These are phyloP conservation scores for Urophycis tenuis DNA, from an alignment of 2,797 vertebrate genomes.

Conservation along the genomic window DNA sequence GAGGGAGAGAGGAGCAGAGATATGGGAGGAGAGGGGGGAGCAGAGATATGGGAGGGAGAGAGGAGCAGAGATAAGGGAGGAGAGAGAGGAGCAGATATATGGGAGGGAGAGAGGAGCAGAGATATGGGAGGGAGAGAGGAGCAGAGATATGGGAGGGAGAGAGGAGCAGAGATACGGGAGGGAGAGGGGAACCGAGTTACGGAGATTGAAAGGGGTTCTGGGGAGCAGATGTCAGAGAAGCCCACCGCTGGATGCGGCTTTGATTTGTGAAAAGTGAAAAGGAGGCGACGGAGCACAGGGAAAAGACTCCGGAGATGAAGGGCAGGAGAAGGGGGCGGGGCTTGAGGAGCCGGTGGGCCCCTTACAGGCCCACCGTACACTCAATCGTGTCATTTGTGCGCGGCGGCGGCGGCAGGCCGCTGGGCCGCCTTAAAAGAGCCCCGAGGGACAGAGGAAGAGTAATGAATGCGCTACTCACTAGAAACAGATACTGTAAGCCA, in stretches of 20 bases:
- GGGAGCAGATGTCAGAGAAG: background rate
- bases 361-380: background rate
- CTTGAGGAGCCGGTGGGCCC: too few relatives aligned
- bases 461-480: constrained; percentile 73
- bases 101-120: background rate
- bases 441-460: background rate
- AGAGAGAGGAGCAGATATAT: background rate
- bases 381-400: background rate
- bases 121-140: background rate
- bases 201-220: too few relatives aligned
- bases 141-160: background rate
- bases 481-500: constrained; percentile 94
- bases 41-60: background rate
- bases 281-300: background rate
- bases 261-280: background rate
- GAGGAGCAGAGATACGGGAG: background rate
- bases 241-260: background rate
- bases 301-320: too few relatives aligned
- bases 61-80: background rate
- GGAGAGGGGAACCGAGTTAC: too few relatives aligned
- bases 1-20: background rate
- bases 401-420: background rate
- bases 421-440: background rate
- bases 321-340: background rate
- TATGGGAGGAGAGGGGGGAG: background rate